Base-by-base conservation (phyloP, 2,113 vertebrate species). In the Pyrgilauda ruficollis region DNA sequence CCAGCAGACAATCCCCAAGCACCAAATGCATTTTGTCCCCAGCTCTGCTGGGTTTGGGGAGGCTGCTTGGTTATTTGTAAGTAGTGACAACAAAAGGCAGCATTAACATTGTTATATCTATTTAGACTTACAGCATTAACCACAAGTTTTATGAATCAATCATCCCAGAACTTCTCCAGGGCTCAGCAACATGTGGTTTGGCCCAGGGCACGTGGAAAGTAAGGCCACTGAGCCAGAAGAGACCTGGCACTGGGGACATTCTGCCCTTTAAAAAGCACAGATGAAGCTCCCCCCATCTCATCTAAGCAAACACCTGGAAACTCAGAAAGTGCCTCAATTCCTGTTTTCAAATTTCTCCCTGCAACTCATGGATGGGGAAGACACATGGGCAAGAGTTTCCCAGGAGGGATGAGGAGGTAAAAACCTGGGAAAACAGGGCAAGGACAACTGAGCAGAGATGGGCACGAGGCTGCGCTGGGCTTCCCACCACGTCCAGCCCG, bases 401-500 rank as follows among this genome's bases (percentile, higher is more conserved):
- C 23, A 22, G 24, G 27, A 79, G 28, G 63, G 35, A 35, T 1
- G 8, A 56, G 15, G 37, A 64, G 50, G 15, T 13, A 37, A 85
- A 66, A 85, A 41, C 18, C 13, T 30, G 37, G 24, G 31, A 39
- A n/a, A 67, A 82, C 0, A 0, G 24, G 33, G 18, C 49, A 53
- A 69, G 66, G 41, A 14, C 24, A 37, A 1, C 44, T 30, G 22
- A 21, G 39, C 59, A 14, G 50, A 4, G 31, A 21, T 33, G 39
- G 24, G 46, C 59, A 30, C 4, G 0, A 31, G 46, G 30, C 58
- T 49, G 64, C 59, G 53, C 53, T 81, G 1, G 1, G 35, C 2
- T 31, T 44, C 20, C 75, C 49, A n/a, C 21, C 2, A 0, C 0
- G 6, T 2, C 58, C 12, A 6, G 35, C 15, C 44, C 27, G 0